Evolutionary conservation across 1,140 invertebrate genomes (phyloP).

Genomic region (Brachionus sp.): DNA sequence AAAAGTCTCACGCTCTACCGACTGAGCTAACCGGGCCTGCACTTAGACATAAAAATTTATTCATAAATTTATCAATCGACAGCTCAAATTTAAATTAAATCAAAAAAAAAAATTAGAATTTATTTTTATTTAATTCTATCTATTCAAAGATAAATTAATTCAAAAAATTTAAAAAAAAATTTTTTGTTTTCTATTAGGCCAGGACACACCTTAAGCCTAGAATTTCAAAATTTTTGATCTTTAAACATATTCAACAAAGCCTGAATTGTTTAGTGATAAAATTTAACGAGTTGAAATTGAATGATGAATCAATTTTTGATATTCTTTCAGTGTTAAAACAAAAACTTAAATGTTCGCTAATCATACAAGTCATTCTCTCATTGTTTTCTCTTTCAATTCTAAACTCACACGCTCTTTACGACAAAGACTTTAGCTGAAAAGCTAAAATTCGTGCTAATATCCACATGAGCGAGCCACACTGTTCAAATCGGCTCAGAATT

Average conservation of each 20-base stretch:
- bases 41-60: not conserved
- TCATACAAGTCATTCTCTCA: not conserved
- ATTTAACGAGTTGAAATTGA: not conserved
- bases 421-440: not conserved
- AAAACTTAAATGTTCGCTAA: not conserved
- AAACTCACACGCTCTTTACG: not conserved
- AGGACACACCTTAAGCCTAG: not conserved
- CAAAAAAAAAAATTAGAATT: not conserved
- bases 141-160: not conserved
- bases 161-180: not conserved
- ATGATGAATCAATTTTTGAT: not conserved
- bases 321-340: not conserved
- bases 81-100: no score
- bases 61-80: not conserved
- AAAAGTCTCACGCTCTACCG: conserved; percentile 40
- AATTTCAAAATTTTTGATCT: not conserved
- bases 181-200: not conserved
- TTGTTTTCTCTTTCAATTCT: not conserved
- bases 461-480: not conserved
- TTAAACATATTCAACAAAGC: not conserved
- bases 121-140: not conserved
- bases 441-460: not conserved
- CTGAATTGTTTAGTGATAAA: not conserved
- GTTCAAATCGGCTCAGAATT: not conserved
- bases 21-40: conserved; percentile 29